Evolutionary conservation across 2,888 invertebrate species (phyloP), one percentile per base, ranked within the genome.

Genomic region (Autographa gamma): DNA sequence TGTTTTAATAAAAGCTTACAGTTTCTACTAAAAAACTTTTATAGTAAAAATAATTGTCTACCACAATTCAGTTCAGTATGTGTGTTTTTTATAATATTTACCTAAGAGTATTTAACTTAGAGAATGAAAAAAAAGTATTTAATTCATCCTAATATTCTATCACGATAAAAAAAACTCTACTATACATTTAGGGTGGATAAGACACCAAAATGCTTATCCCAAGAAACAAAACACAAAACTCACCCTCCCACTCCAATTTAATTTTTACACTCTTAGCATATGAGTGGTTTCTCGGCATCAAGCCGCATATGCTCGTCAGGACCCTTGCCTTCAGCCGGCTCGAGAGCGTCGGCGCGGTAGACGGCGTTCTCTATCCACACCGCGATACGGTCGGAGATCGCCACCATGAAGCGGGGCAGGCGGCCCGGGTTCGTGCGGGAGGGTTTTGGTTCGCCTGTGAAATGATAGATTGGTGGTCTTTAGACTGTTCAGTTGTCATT

Each of bases 281-380:
- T 69, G n/a, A 92, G 83, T 18, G 93, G 89, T 75, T 92, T 92
- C 60, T 95, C 93, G 0, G 86, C 75, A 67, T 95, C 95, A 2
- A 95, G 90, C 2, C 92, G 84, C 80, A 95, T 93, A 71, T 95
- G 95, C n/a, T 89, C 89, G 52, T 94, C 91, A 6, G 77, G 79
- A 0, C 81, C 77, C 4, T 78, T 79, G 0, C 84, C 79, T 63
- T 92, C 93, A 3, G 74, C 64, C 0, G 93, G 90, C 70, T 94
- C 93, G 2, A 88, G 16, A 0, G 93, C 92, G 59, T 95, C 95
- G 19, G 95, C 95, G 32, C 94, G 89, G 80, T 95, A 95, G 59
- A 95, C 94, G 0, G 93, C 93, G 71, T 94, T 94, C 83, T 95
- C 96, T 13, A 96, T 93, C 96, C 96, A 96, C 9, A 96, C 95